phyloP scores from a whole-genome alignment of 1,140 invertebrate genomes.

The Stenopsyche tienmushanensis region DNA sequence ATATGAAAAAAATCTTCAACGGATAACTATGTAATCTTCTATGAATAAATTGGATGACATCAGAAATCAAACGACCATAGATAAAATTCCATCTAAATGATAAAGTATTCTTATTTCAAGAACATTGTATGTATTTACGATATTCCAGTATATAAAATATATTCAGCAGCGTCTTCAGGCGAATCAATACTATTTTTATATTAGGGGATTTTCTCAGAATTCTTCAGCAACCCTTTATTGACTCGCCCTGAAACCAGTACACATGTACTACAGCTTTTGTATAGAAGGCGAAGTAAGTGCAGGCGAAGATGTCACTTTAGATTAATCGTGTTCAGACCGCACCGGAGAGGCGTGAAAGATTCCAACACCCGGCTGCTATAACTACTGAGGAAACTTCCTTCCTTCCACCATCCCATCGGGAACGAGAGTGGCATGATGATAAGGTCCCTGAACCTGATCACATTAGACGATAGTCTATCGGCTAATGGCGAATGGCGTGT shows the following conservation, averaged over 20 bases:
- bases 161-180: too few species aligned
- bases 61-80: too few species aligned
- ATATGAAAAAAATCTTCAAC: too few species aligned
- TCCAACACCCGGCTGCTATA: conserved; percentile 7
- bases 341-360: conserved; percentile 27
- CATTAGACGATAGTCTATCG: not conserved
- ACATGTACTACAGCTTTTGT: not conserved
- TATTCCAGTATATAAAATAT: too few species aligned
- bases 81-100: too few species aligned
- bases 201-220: too few species aligned
- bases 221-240: not conserved
- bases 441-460: conserved; percentile 16
- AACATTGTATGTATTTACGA: too few species aligned
- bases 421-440: not conserved
- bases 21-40: too few species aligned
- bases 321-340: conserved; percentile 35
- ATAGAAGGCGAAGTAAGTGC: conserved; percentile 1
- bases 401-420: not conserved
- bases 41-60: too few species aligned
- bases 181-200: too few species aligned
- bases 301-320: conserved; percentile 35
- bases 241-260: not conserved
- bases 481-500: not conserved
- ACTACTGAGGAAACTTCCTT: conserved; percentile 14
- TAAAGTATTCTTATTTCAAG: too few species aligned